These are phyloP conservation scores for Linurgus olivaceus DNA, from an alignment of 2,797 vertebrate genomes.

Conservation along the genomic window DNA sequence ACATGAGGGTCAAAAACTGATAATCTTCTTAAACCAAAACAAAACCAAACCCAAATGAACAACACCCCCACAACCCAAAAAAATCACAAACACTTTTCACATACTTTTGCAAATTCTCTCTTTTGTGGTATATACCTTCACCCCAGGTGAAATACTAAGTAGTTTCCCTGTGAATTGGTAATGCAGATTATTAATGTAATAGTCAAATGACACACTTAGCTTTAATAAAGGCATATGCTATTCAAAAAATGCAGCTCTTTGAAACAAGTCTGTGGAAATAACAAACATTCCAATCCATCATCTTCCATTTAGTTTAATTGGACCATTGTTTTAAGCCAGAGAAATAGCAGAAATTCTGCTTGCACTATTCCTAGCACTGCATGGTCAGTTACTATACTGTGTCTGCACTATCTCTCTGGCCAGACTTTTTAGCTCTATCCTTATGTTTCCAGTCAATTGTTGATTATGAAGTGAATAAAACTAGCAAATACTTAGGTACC, in stretches of 20 bases:
- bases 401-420: neutral
- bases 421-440: neutral
- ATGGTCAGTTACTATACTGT: neutral
- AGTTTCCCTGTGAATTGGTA: neutral
- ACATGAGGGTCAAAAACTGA: neutral
- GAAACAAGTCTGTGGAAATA: neutral
- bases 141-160: neutral
- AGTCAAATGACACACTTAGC: neutral
- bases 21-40: neutral
- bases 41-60: neutral
- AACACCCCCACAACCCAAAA: neutral
- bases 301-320: neutral
- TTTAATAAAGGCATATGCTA: neutral
- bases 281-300: neutral
- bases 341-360: neutral
- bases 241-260: neutral
- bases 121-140: neutral
- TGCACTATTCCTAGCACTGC: neutral
- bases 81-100: neutral
- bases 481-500: neutral
- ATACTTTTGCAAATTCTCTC: neutral
- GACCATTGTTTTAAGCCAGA: neutral
- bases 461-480: neutral
- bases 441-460: neutral
- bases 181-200: neutral